Evolutionary conservation across 2,888 invertebrate genomes (phyloP).

Genomic region (Lithophane leautieri): DNA sequence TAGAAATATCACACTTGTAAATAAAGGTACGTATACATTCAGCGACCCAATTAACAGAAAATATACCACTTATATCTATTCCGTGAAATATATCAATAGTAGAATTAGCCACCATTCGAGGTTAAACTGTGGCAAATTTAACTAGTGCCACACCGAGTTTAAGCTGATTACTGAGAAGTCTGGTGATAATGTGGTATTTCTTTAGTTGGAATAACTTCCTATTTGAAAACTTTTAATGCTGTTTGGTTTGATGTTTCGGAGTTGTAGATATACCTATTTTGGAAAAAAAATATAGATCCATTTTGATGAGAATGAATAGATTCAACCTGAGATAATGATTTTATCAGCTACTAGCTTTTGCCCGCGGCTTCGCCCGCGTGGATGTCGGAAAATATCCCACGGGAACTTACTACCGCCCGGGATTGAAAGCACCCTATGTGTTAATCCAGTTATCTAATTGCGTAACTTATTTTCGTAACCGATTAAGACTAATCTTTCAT

Average conservation of each 20-base stretch:
- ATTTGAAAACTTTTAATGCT: not conserved
- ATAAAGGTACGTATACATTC: not conserved
- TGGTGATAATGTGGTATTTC: conserved; percentile 18
- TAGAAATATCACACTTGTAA: not conserved
- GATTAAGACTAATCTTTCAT: no score
- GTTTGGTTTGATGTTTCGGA: not conserved
- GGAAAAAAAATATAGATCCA: not conserved
- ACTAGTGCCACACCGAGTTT: not conserved
- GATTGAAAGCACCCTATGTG: no score
- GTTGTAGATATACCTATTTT: not conserved
- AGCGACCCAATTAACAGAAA: not conserved
- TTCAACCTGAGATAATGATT: not conserved
- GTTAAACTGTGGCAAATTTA: not conserved
- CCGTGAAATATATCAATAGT: not conserved
- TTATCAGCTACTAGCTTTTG: not conserved
- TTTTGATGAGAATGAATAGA: not conserved
- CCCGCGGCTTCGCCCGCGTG: no score
- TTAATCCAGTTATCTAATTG: no score
- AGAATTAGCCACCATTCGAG: not conserved
- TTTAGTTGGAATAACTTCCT: conserved; percentile 17
- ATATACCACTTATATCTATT: not conserved
- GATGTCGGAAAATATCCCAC: no score
- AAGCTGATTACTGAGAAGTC: conserved; percentile 24
- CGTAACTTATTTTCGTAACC: no score
- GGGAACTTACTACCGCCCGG: no score